These are phyloP conservation scores for Clarias fuscus DNA, from an alignment of 2,797 vertebrate genomes.

Conservation along the genomic window DNA sequence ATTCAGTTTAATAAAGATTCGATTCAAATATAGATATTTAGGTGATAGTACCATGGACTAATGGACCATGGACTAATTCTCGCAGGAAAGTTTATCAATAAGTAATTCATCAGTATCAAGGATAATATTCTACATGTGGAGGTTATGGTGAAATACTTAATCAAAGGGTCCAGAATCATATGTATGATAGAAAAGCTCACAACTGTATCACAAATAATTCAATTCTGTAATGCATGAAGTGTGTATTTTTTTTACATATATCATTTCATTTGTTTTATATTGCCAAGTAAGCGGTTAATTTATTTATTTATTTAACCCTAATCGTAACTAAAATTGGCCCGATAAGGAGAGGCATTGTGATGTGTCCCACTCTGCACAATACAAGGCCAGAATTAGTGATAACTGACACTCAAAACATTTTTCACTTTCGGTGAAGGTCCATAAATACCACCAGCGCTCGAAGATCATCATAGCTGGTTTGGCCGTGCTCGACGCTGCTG, in stretches of 20 bases:
- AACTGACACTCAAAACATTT: neutral
- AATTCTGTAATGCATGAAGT: neutral
- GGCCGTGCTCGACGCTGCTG: neutral
- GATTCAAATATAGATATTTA: too few relatives aligned
- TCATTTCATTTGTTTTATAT: neutral
- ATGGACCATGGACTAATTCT: too few relatives aligned
- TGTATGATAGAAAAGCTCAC: neutral
- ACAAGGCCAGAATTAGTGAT: neutral
- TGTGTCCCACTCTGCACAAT: neutral
- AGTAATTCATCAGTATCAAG: too few relatives aligned
- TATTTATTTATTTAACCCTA: neutral
- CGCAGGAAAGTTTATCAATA: too few relatives aligned
- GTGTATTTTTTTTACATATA: neutral
- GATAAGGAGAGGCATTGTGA: conserved; percentile 1
- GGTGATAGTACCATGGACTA: too few relatives aligned
- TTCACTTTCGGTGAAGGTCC: neutral
- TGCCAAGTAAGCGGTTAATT: neutral
- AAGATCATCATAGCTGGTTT: neutral
- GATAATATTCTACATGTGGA: too few relatives aligned
- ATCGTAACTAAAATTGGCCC: neutral
- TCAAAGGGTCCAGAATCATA: neutral
- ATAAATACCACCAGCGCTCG: neutral
- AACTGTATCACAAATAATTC: neutral
- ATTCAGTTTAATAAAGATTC: too few relatives aligned
- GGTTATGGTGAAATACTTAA: neutral